phyloP scores from a whole-genome alignment of 2,113 vertebrate species.

The Stomatorhinus ivindoensis region DNA sequence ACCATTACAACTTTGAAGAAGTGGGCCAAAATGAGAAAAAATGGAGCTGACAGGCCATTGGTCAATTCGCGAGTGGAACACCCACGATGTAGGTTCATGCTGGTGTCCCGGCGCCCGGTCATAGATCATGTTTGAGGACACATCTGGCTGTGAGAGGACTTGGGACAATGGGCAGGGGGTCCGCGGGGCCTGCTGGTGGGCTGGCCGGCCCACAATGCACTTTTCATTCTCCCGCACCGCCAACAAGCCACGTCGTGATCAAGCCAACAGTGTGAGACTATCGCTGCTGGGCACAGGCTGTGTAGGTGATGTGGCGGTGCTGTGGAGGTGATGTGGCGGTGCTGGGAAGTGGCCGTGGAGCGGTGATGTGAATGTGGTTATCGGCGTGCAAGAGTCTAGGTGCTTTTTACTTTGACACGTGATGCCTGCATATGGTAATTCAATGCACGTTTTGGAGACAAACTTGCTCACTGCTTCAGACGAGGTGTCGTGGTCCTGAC shows the following conservation, averaged over 20 bases:
- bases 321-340: not conserved
- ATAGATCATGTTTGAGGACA: conserved; percentile 60
- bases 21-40: conserved; percentile 34
- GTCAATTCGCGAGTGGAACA: conserved; percentile 55
- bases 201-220: conserved; percentile 57
- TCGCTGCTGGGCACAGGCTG: not conserved
- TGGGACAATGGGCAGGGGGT: conserved; percentile 59
- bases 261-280: not conserved
- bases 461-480: not conserved
- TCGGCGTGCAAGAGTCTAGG: not conserved
- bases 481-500: not conserved
- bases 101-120: conserved; percentile 44
- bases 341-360: not conserved
- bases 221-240: conserved; percentile 46
- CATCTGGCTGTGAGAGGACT: conserved; percentile 59
- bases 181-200: conserved; percentile 52
- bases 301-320: no score
- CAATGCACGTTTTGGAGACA: not conserved
- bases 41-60: conserved; percentile 50
- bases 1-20: conserved; percentile 40
- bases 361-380: not conserved
- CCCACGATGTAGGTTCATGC: conserved; percentile 45
- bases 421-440: not conserved
- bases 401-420: not conserved
- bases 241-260: not conserved